phyloP scores from a whole-genome alignment of 2,888 invertebrate species.

The Eristalinus sepulchralis region DNA sequence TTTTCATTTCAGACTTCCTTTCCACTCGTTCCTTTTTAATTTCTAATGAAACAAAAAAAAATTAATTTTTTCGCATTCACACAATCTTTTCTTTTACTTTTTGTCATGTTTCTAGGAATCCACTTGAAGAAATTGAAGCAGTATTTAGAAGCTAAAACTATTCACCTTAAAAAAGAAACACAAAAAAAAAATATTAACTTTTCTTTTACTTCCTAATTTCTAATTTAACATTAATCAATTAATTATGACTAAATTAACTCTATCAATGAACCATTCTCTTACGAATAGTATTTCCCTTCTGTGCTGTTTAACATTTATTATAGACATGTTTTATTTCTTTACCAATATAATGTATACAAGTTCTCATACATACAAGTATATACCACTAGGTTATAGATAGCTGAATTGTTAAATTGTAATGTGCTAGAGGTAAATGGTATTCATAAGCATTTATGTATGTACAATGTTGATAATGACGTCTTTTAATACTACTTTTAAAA shows the following conservation, averaged over 20 bases:
- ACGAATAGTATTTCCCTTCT: constrained; percentile 64
- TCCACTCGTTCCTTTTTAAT: constrained; percentile 55
- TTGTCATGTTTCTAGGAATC: constrained; percentile 79
- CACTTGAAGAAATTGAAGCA: constrained; percentile 81
- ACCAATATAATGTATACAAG: constrained; percentile 49
- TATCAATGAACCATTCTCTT: constrained; percentile 24
- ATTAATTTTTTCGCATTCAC: constrained; percentile 61
- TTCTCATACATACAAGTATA: constrained; percentile 3
- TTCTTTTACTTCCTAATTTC: constrained; percentile 9
- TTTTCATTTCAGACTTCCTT: constrained; percentile 72
- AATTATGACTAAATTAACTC: constrained; percentile 13
- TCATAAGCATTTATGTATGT: constrained; percentile 56
- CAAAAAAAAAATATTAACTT: constrained; percentile 5
- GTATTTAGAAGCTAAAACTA: constrained; percentile 80
- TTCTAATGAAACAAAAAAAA: constrained; percentile 18
- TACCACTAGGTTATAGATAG: constrained; percentile 60
- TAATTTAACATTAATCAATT: constrained; percentile 15
- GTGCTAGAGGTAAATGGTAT: constrained; percentile 60
- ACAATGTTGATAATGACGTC: constrained; percentile 61
- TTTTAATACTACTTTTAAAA: constrained; percentile 59
- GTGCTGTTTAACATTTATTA: constrained; percentile 49
- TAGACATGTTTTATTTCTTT: constrained; percentile 33
- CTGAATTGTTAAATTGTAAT: constrained; percentile 53
- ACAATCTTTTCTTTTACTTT: constrained; percentile 68
- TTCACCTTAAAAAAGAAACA: constrained; percentile 26